Base-by-base conservation (phyloP, 2,888 invertebrate species). In the Xylota segnis region DNA sequence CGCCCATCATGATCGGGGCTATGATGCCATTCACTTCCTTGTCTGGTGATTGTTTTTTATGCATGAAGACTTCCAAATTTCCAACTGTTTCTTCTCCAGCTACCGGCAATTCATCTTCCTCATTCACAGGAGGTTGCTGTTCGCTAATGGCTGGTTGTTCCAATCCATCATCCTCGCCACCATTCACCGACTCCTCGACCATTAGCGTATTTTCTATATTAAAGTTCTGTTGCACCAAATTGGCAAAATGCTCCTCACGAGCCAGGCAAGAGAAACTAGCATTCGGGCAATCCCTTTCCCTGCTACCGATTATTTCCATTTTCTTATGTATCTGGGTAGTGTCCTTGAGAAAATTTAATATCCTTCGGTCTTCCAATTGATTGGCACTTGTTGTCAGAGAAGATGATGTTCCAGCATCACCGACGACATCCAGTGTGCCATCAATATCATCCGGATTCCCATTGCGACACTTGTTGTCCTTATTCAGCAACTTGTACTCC, bases 211-310 rank as follows among this genome's bases (percentile, higher is more conserved):
- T 70, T 37, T 92, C 92, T 0, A 89, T 86, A 0, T 92, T 90
- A 59, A 92, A 92, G 71, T 92, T 92, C 76, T 92, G 93, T 74
- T 92, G 93, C 59, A 92, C 91, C 74, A 92, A 89, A 89, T 92
- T 92, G 23, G 93, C 93, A 87, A 92, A 92, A 81, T 92, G 93
- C 81, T 92, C 93, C 83, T 92, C 92, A 0, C 92, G 89, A 5
- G 92, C 93, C 72, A 92, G 88, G 87, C 92, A 92, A 0, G 93
- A 93, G 75, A 92, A 93, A 84, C 92, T 92, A 0, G 92, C 90
- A 77, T 92, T 92, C 10, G 92, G 92, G 75, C 92, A 92, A 78
- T 92, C 92, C 27, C 91, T 90, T 14, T 86, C 86, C 37, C 86
- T 43, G 76, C 81, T 76, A 4, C 91, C 91, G 0, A 89, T 89